A percentile compares a stretch with the other conserved stretches of the same genome.
Conservation (phyloP, 2,113 vertebrate species). For the Triplophysa dalaica region DNA sequence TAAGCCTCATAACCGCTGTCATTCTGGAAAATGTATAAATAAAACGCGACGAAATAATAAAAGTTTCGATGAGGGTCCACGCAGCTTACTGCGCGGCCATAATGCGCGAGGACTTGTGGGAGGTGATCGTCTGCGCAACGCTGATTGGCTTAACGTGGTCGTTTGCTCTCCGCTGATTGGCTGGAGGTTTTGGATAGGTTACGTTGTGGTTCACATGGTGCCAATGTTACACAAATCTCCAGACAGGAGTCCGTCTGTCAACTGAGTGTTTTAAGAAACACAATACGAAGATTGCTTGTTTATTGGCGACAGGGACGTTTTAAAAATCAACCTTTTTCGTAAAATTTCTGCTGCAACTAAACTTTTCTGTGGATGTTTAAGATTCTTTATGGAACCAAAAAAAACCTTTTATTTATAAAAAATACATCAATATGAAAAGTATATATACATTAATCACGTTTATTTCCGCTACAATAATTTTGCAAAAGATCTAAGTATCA, state of each 20-base stretch:
- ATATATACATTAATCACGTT: not conserved
- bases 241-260: too few relatives aligned
- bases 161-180: slow-evolving; percentile 6
- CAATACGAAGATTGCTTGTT: not conserved
- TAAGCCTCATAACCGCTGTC: slow-evolving; percentile 31
- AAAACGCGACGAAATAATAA: not conserved
- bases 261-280: slow-evolving; percentile 3
- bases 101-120: not conserved
- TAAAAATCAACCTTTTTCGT: too few relatives aligned
- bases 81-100: not conserved
- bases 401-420: too few relatives aligned
- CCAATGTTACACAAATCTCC: not conserved
- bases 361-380: too few relatives aligned
- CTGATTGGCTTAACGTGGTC: slow-evolving; percentile 27
- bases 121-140: not conserved
- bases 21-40: not conserved
- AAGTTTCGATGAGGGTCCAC: not conserved
- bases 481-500: not conserved
- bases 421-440: too few relatives aligned
- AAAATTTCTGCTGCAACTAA: too few relatives aligned
- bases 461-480: not conserved
- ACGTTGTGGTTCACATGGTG: not conserved
- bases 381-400: too few relatives aligned
- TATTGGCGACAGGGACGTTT: not conserved
- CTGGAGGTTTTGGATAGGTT: slow-evolving; percentile 9